phyloP scores from a whole-genome alignment of 2,797 vertebrate genomes.

The Rhinoraja longicauda region DNA sequence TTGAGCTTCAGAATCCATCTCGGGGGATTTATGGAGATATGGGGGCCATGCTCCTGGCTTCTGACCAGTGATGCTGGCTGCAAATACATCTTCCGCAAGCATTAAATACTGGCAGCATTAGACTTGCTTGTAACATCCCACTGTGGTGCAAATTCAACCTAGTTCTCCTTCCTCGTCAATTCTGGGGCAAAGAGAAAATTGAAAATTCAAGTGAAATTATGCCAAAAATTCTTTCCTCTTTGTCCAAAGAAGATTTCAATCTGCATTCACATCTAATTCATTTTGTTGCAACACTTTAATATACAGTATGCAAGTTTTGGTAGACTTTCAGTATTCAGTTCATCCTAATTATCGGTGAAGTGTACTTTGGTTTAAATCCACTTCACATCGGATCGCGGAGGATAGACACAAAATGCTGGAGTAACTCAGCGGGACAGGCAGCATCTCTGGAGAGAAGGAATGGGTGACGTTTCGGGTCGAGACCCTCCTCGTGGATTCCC shows the following conservation, averaged over 20 bases:
- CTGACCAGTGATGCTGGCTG: background rate
- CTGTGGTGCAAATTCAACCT: background rate
- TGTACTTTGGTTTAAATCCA: background rate
- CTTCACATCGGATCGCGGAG: background rate
- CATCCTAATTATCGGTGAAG: background rate
- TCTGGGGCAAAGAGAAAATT: background rate
- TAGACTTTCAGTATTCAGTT: background rate
- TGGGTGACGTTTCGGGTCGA: no score
- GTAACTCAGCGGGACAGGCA: no score
- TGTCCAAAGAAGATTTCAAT: background rate
- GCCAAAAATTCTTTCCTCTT: background rate
- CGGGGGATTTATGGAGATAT: background rate
- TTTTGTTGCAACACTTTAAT: background rate
- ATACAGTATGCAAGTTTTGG: background rate
- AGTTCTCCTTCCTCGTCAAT: background rate
- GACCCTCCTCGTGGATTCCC: no score
- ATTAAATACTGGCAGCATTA: no score
- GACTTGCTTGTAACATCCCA: background rate
- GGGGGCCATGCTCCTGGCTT: background rate
- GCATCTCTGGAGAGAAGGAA: no score
- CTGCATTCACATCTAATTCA: background rate
- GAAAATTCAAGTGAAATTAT: background rate
- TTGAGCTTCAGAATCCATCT: background rate
- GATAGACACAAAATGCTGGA: no score
- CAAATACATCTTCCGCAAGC: background rate